Evolutionary conservation across 2,888 invertebrate species (phyloP), one percentile per base, ranked within the genome.

Genomic region (Iphiclides podalirius): DNA sequence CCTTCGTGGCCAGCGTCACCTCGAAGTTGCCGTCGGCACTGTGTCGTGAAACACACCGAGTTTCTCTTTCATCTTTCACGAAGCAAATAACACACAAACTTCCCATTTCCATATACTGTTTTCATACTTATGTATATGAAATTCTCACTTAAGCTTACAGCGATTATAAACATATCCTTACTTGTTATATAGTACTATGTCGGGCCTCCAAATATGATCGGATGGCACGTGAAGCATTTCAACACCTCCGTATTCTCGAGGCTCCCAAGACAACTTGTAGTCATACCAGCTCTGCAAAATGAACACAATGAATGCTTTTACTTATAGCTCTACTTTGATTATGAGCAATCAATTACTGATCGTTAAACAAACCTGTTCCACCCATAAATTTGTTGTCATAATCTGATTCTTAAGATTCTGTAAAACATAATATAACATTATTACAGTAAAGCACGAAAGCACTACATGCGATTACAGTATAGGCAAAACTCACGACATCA

Each of bases 321-420:
- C 20, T 6, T n/a, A n/a, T n/a, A n/a, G n/a, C n/a, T n/a, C 6
- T 20, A 4, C 20, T 20, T 20, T 20, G 6, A 20, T 6, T 20
- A 4, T 20, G 20, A 20, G 20, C 6, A 20, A n/a, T n/a, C n/a
- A n/a, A n/a, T n/a, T n/a, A n/a, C n/a, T n/a, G n/a, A n/a, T n/a
- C n/a, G n/a, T 31, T 2, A 28, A 11, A 98, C 54, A 95, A 94
- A 11, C 31, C 92, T 96, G 92, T 81, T 96, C 95, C 65, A 97
- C 95, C 97, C 97, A 97, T 40, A 97, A 91, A 75, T 97, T 97
- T 39, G 97, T 96, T 52, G 96, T 97, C 96, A 97, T 96, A 72
- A 97, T 97, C 90, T 97, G 97, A 80, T 97, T 96, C 90, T 96
- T 97, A 75, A 97, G 91, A 87, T 97, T 97, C 97, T 98, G 93